Evolutionary conservation across 1,140 invertebrate genomes (phyloP).

Genomic region (fruit fly (Drosophila melanogaster)): Release_6_plus_ISO1_MT NC_004354.4:6125501-6126000

Average conservation of each 20-base stretch:
- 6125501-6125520: slow-evolving; percentile 8
- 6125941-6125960: slow-evolving; percentile 79
- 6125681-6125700: slow-evolving; percentile 31
- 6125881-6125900: slow-evolving; percentile 8
- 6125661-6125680: neutral
- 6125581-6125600: slow-evolving; percentile 49
- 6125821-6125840: neutral
- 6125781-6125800: neutral
- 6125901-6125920: slow-evolving; percentile 18
- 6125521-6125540: slow-evolving; percentile 28
- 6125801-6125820: slow-evolving; percentile 15
- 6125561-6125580: slow-evolving; percentile 64
- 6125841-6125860: slow-evolving; percentile 18
- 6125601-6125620: slow-evolving; percentile 17
- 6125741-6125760: slow-evolving; percentile 1
- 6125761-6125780: slow-evolving; percentile 5
- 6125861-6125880: slow-evolving; percentile 12
- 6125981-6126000: slow-evolving; percentile 43
- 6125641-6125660: slow-evolving; percentile 23
- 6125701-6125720: slow-evolving; percentile 39
- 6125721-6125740: slow-evolving; percentile 31
- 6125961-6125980: slow-evolving; percentile 84
- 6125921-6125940: slow-evolving; percentile 21
- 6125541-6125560: slow-evolving; percentile 53
- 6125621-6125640: slow-evolving; percentile 48